Evolutionary conservation across 2,797 vertebrate genomes (phyloP).

Genomic region (Pseudocheirus occidentalis): DNA sequence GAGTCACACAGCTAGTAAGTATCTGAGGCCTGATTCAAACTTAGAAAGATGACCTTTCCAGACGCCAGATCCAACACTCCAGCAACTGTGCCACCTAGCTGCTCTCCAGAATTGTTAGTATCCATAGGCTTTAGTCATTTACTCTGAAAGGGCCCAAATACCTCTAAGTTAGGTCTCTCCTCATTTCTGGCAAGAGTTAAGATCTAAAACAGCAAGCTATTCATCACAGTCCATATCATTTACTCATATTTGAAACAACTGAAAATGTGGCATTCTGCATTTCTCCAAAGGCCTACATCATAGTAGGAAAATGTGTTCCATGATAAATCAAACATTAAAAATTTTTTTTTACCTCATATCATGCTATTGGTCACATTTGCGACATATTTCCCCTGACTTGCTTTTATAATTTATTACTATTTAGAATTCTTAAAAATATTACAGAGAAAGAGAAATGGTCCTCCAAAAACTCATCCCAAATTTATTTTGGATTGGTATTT

Average conservation of each 20-base stretch:
- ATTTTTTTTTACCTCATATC: background rate
- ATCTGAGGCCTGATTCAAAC: background rate
- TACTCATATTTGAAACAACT: constrained; percentile 38
- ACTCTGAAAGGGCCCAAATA: constrained; percentile 17
- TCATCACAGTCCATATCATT: constrained; percentile 27
- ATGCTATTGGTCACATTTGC: background rate
- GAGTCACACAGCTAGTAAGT: background rate
- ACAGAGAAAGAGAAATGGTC: background rate
- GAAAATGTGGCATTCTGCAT: constrained; percentile 45
- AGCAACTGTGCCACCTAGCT: background rate
- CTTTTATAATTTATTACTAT: background rate
- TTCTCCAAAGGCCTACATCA: background rate
- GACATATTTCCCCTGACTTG: background rate
- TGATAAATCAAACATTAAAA: no score
- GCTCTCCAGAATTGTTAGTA: background rate
- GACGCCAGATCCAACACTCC: background rate
- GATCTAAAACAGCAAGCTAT: constrained; percentile 61
- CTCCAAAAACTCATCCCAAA: background rate
- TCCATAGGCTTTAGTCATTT: constrained; percentile 1
- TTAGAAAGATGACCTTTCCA: background rate
- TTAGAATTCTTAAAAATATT: background rate
- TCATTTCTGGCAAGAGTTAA: constrained; percentile 62
- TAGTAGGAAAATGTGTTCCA: background rate
- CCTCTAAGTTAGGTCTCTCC: constrained; percentile 32
- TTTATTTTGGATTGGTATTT: background rate